Conservation (phyloP, 2,797 vertebrate genomes). For the Helarctos malayanus region DNA sequence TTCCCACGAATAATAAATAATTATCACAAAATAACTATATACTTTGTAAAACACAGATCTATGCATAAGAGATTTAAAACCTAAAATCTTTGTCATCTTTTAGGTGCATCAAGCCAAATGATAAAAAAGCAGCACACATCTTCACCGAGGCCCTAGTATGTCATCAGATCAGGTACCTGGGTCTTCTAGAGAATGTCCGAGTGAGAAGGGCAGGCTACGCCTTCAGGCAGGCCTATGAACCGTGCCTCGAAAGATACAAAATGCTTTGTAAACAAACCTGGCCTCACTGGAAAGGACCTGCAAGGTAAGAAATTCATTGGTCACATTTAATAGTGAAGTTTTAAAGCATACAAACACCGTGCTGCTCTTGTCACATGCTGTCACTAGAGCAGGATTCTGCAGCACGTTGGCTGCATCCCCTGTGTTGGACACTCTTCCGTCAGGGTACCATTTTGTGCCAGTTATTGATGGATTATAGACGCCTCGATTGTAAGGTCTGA, state of each 20-base stretch:
- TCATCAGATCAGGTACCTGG: constrained; percentile 97
- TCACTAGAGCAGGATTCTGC: neutral
- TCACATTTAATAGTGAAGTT: neutral
- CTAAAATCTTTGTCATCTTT: constrained; percentile 56
- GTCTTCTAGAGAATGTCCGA: constrained; percentile 97
- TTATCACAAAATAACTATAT: neutral
- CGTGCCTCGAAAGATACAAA: constrained; percentile 98
- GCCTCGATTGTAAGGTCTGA: neutral
- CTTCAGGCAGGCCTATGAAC: constrained; percentile 96
- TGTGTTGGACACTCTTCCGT: neutral
- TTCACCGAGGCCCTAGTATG: constrained; percentile 96
- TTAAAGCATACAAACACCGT: neutral
- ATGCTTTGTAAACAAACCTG: constrained; percentile 99
- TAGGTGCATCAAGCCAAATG: constrained; percentile 99
- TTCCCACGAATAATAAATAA: neutral
- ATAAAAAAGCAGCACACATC: constrained; percentile 96
- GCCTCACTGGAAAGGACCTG: constrained; percentile 97
- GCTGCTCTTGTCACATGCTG: neutral
- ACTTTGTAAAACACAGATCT: neutral
- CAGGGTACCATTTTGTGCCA: neutral
- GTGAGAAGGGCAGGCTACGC: constrained; percentile 98
- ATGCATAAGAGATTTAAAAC: neutral
- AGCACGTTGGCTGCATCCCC: neutral
- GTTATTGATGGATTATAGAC: neutral
- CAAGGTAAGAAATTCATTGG: constrained; percentile 91